Evolutionary conservation across 2,113 vertebrate genomes (phyloP), one percentile per base, ranked within the genome.

Genomic region (Macquaria australasica): DNA sequence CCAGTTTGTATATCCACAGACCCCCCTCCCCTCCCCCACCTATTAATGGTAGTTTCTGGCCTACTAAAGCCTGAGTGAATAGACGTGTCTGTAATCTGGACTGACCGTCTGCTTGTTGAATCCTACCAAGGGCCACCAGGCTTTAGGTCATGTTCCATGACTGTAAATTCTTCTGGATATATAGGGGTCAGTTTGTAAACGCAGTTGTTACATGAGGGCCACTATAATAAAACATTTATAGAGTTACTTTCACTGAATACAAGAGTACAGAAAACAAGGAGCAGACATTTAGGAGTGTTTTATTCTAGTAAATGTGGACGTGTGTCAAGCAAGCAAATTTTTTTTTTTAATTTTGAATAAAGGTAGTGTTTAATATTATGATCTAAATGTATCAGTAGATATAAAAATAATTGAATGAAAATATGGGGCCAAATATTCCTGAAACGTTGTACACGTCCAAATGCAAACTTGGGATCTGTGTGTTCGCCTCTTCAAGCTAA

Each of bases 11-110:
- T 62, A 69, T 59, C 58, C 31, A 48, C 63, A 71, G 72, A 59
- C 15, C 41, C 23, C 62, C 55, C 23, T 58, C 55, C 50, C 73
- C 37, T 69, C n/a, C n/a, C n/a, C n/a, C n/a, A n/a, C n/a, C 89
- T 91, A 92, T 89, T 84, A 86, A 88, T 84, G 79, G 79, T 41
- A 78, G 72, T 77, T 62, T 75, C 64, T 79, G 66, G 41, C 66
- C 60, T 34, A 66, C 73, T 83, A 39, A 87, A 88, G 79, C 58
- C 77, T 39, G 79, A 62, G 50, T 76, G 80, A 64, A 53, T 41
- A n/a, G 74, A 62, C 71, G 48, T 37, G 41, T 45, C 73, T 72
- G 67, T 74, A 77, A 85, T 80, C 66, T 79, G 63, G 23, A 77
- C 62, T 45, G 64, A 67, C 70, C 11, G 21, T 37, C 68, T 76